These are phyloP conservation scores for Opisthocomus hoazin DNA, from an alignment of 2,113 vertebrate species.

Conservation along the genomic window DNA sequence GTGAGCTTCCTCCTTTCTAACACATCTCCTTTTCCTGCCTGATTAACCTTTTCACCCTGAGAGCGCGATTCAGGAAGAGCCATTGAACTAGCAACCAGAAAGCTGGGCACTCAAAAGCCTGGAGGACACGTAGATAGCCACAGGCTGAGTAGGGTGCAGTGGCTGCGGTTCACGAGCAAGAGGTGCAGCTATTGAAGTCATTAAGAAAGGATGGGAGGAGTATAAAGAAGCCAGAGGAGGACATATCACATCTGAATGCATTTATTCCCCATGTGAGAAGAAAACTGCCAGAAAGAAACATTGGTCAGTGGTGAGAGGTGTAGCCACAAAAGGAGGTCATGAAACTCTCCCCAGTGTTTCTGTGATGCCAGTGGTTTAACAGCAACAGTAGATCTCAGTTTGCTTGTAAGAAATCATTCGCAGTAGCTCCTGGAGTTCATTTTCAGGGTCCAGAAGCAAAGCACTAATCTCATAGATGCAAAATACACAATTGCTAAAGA, in stretches of 20 bases:
- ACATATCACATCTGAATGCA: not conserved
- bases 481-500: not conserved
- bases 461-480: not conserved
- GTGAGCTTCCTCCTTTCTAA: not conserved
- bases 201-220: not conserved
- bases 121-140: not conserved
- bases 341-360: not conserved
- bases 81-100: not conserved
- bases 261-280: not conserved
- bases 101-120: not conserved
- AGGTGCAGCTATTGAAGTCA: not conserved
- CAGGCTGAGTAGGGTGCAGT: not conserved
- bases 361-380: not conserved
- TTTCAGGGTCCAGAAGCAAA: not conserved
- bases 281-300: not conserved
- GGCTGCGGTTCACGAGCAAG: not conserved
- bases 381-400: not conserved
- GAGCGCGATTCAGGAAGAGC: not conserved
- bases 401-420: not conserved
- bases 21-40: not conserved
- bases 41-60: not conserved
- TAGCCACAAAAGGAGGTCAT: not conserved
- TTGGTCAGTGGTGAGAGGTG: not conserved
- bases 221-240: not conserved
- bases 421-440: not conserved